Percentiles rank a stretch among this genome's conserved stretches.
phyloP scores from a whole-genome alignment of 1,140 invertebrate genomes.

The Polypedilum pembai region DNA sequence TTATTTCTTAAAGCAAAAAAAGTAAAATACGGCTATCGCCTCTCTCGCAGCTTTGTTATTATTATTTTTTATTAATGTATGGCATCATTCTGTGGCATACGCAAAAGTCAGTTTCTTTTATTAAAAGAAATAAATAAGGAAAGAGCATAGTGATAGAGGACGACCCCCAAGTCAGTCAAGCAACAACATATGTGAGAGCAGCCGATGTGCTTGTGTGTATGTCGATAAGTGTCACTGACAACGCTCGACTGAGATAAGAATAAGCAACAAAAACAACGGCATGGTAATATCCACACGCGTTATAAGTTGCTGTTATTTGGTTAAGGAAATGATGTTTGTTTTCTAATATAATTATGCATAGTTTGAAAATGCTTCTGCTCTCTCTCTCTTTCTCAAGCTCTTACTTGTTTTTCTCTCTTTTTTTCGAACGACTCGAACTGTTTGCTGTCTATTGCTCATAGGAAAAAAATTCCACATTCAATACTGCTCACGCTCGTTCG shows the following conservation, averaged over 20 bases:
- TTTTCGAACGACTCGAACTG: not conserved
- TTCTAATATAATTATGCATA: conserved; percentile 26
- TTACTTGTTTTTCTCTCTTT: not conserved
- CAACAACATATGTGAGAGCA: not conserved
- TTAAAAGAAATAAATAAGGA: too few species aligned
- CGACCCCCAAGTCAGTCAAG: too few species aligned
- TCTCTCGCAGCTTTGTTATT: not conserved
- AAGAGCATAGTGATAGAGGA: too few species aligned
- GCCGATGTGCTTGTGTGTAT: not conserved
- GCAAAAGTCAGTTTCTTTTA: too few species aligned
- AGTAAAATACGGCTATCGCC: not conserved
- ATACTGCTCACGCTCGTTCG: not conserved
- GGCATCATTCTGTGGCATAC: too few species aligned
- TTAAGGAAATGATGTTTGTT: conserved; percentile 24
- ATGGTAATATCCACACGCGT: not conserved
- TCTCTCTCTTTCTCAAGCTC: not conserved
- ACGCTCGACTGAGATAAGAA: not conserved
- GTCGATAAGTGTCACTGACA: not conserved
- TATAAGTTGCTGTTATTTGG: not conserved
- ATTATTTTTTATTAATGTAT: not conserved
- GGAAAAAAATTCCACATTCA: conserved; percentile 3
- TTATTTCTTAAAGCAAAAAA: not conserved
- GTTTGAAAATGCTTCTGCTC: not conserved
- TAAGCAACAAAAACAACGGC: not conserved
- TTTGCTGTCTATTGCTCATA: not conserved